Percentiles rank a stretch among this genome's conserved stretches.
Evolutionary conservation across 2,113 vertebrate genomes (phyloP).

Genomic region (Chrysochloris asiatica): DNA sequence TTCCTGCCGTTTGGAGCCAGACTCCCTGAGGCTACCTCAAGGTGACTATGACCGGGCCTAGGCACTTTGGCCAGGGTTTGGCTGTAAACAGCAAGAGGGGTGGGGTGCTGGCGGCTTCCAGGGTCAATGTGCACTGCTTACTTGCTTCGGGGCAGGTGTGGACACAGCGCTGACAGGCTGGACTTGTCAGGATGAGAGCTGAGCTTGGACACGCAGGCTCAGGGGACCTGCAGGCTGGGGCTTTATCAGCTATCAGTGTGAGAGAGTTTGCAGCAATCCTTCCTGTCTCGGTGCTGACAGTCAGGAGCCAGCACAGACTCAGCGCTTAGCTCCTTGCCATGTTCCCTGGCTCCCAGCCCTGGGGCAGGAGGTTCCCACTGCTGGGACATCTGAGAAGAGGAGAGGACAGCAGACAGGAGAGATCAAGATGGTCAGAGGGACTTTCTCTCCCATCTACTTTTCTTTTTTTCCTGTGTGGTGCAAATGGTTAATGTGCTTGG

Average conservation of each 20-base stretch:
- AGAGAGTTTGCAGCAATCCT: conserved; percentile 67
- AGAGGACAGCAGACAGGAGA: neutral
- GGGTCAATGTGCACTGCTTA: conserved; percentile 18
- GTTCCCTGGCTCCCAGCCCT: conserved; percentile 10
- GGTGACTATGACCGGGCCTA: conserved; percentile 36
- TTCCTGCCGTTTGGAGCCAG: neutral
- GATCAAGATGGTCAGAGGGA: neutral
- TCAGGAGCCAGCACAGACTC: neutral
- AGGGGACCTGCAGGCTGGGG: conserved; percentile 7
- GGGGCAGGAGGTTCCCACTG: conserved; percentile 1
- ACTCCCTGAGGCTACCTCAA: conserved; percentile 66
- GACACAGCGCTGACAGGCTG: conserved; percentile 74
- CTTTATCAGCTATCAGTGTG: conserved; percentile 80
- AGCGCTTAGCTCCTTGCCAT: neutral
- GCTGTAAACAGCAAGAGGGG: neutral
- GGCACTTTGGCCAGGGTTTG: neutral
- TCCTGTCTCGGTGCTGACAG: conserved; percentile 73
- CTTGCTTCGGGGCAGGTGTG: conserved; percentile 61
- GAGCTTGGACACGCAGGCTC: conserved; percentile 67
- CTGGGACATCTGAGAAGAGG: conserved; percentile 61
- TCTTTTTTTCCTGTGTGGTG: neutral
- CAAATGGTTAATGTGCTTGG: neutral
- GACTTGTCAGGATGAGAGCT: conserved; percentile 81
- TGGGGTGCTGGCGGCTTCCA: conserved; percentile 1
- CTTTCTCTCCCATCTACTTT: neutral